Evolutionary conservation across 1,140 invertebrate species (phyloP).

Genomic region (Lordiphosa collinella): DNA sequence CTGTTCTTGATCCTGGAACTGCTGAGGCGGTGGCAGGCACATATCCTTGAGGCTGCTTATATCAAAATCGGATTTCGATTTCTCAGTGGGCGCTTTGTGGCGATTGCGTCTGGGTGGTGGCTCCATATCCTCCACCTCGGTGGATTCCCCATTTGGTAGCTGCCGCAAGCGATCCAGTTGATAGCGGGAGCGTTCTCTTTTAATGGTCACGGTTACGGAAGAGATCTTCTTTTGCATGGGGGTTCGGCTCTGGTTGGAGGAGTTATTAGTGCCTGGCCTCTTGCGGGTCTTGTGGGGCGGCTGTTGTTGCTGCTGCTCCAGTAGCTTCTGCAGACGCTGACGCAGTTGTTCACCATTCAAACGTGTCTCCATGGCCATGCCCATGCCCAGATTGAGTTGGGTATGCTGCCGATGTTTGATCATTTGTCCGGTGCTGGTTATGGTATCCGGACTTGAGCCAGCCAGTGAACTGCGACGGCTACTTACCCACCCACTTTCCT

Average conservation of each 20-base stretch:
- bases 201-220: constrained; percentile 63
- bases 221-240: constrained; percentile 70
- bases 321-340: constrained; percentile 82
- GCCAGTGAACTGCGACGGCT: constrained; percentile 83
- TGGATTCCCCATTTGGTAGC: constrained; percentile 67
- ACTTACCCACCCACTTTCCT: constrained; percentile 89
- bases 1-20: constrained; percentile 87
- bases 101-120: constrained; percentile 58
- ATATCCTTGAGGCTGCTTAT: constrained; percentile 81
- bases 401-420: constrained; percentile 75
- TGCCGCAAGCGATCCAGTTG: constrained; percentile 62
- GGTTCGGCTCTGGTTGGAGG: constrained; percentile 49
- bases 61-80: constrained; percentile 82
- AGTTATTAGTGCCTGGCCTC: constrained; percentile 15
- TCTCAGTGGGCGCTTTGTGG: constrained; percentile 52
- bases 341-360: constrained; percentile 83
- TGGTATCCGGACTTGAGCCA: constrained; percentile 81
- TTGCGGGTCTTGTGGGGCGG: constrained; percentile 54
- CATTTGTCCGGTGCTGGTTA: constrained; percentile 49
- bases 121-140: constrained; percentile 71
- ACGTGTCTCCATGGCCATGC: constrained; percentile 76
- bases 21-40: constrained; percentile 88
- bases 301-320: constrained; percentile 71
- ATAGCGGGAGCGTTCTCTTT: constrained; percentile 62
- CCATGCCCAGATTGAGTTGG: constrained; percentile 63